Conservation (phyloP, 2,888 invertebrate species). For the Tridacna gigas region DNA sequence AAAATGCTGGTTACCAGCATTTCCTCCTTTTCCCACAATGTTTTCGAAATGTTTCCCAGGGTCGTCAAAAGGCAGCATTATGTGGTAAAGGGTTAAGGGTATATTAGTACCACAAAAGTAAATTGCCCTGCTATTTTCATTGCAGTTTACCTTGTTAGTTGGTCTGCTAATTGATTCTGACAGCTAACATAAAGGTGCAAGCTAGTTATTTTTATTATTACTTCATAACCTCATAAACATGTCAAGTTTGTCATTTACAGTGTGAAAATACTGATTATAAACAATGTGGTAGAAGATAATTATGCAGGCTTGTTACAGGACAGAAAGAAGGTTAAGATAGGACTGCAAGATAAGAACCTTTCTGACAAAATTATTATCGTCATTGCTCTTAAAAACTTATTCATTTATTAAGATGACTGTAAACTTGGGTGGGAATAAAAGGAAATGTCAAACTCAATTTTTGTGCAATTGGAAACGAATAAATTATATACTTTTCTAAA, state of each 20-base stretch:
- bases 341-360: not conserved
- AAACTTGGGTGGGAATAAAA: too few species aligned
- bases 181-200: not conserved
- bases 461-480: too few species aligned
- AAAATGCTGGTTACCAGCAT: not conserved
- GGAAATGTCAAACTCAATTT: too few species aligned
- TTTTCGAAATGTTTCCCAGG: not conserved
- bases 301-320: not conserved
- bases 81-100: not conserved
- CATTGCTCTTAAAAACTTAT: too few species aligned
- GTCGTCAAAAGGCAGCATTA: not conserved
- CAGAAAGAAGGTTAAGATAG: not conserved
- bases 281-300: not conserved
- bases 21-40: not conserved
- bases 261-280: not conserved
- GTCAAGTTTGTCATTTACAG: not conserved
- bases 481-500: not conserved
- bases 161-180: constrained; percentile 15
- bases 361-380: not conserved
- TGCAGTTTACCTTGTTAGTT: not conserved
- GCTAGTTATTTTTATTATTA: not conserved
- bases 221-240: too few species aligned
- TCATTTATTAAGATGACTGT: too few species aligned
- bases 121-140: not conserved
- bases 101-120: not conserved